phyloP scores from a whole-genome alignment of 2,888 invertebrate species.

The Anarsia innoxiella region DNA sequence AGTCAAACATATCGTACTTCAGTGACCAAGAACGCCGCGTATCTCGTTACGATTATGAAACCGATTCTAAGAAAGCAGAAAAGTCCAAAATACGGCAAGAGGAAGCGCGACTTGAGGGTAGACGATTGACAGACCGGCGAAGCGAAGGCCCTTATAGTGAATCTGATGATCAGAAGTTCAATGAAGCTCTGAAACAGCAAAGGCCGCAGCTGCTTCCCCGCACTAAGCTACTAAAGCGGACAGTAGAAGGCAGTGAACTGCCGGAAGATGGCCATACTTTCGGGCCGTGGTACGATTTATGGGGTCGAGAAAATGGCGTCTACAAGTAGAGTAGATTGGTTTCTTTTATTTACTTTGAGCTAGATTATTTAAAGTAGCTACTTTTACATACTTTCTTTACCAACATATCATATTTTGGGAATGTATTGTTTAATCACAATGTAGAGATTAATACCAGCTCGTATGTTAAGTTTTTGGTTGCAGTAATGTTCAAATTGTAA shows the following conservation, averaged over 20 bases:
- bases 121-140: constrained; percentile 54
- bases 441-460: too few relatives aligned
- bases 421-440: not conserved
- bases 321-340: constrained; percentile 60
- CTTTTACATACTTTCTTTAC: not conserved
- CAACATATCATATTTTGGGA: constrained; percentile 19
- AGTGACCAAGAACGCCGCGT: constrained; percentile 58
- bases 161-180: constrained; percentile 74
- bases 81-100: constrained; percentile 69
- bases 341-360: constrained; percentile 28
- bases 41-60: constrained; percentile 66
- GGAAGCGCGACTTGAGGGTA: constrained; percentile 61
- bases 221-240: constrained; percentile 79
- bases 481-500: not conserved
- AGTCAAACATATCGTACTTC: constrained; percentile 66
- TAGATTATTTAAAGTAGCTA: constrained; percentile 1
- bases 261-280: constrained; percentile 81
- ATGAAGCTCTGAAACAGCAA: constrained; percentile 66
- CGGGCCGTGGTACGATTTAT: constrained; percentile 92
- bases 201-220: constrained; percentile 79
- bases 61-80: constrained; percentile 71
- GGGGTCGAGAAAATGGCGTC: constrained; percentile 84
- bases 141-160: constrained; percentile 66
- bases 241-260: constrained; percentile 62
- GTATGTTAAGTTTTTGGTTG: constrained; percentile 9